These are phyloP conservation scores for Aplodontia rufa DNA, from an alignment of 2,113 vertebrate species.

Conservation along the genomic window DNA sequence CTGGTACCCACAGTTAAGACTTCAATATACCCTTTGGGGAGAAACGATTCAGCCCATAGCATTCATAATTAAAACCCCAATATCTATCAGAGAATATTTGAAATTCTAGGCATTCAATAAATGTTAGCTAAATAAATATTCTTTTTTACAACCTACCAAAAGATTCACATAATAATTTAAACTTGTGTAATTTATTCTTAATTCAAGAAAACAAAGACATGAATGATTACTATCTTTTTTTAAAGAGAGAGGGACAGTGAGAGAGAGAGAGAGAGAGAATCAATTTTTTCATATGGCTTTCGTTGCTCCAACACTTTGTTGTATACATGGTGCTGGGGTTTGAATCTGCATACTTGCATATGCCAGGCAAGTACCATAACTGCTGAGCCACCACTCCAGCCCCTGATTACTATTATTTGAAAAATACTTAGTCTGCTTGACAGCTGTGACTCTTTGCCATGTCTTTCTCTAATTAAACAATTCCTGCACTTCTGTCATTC, in stretches of 20 bases:
- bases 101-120: not conserved
- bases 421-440: not conserved
- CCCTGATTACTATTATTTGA: not conserved
- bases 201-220: not conserved
- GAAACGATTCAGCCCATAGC: not conserved
- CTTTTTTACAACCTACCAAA: not conserved
- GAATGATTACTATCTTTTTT: not conserved
- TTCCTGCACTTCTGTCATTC: not conserved
- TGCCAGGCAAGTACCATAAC: too few species aligned
- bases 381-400: too few species aligned
- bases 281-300: too few species aligned
- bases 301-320: too few species aligned
- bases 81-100: not conserved
- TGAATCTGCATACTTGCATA: too few species aligned
- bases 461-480: conserved; percentile 1
- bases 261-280: too few species aligned
- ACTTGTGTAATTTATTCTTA: not conserved
- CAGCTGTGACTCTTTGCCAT: not conserved
- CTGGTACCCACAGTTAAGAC: not conserved
- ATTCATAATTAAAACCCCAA: not conserved
- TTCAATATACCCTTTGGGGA: not conserved
- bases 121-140: not conserved
- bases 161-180: not conserved
- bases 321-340: too few species aligned
- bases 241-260: too few species aligned